These are phyloP conservation scores for Heliconius himera DNA, from an alignment of 1,140 invertebrate genomes.

Conservation along the genomic window DNA sequence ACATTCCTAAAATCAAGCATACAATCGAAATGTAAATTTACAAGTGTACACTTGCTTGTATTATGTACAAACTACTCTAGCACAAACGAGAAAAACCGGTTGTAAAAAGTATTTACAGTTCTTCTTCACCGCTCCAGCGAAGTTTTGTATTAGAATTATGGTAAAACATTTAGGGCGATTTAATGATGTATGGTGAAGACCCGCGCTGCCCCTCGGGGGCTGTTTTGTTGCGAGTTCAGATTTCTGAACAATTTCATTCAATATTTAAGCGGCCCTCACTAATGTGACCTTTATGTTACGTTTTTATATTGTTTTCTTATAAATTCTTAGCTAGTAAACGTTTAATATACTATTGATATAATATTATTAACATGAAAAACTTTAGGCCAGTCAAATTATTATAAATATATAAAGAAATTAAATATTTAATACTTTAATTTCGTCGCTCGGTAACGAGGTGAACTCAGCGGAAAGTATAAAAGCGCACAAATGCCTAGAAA, in stretches of 20 bases:
- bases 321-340: background rate
- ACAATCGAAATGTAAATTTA: too few relatives aligned
- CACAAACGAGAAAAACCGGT: background rate
- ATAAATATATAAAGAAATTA: too few relatives aligned
- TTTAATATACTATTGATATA: too few relatives aligned
- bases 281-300: conserved; percentile 29
- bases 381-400: too few relatives aligned
- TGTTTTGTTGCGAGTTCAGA: conserved; percentile 42
- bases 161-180: conserved; percentile 44
- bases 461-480: too few relatives aligned
- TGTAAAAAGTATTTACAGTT: conserved; percentile 3
- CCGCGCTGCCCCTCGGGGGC: conserved; percentile 36
- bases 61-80: background rate
- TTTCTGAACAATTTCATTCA: conserved; percentile 49
- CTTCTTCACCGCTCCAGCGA: conserved; percentile 9
- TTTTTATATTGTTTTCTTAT: conserved; percentile 25
- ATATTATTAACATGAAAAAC: too few relatives aligned
- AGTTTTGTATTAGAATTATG: conserved; percentile 44
- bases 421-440: too few relatives aligned
- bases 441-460: too few relatives aligned
- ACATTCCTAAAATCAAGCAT: too few relatives aligned
- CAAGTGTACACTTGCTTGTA: background rate
- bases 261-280: conserved; percentile 40
- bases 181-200: conserved; percentile 46
- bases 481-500: background rate